These are phyloP conservation scores for Drosophila dives DNA, from an alignment of 2,888 invertebrate genomes.

Conservation along the genomic window DNA sequence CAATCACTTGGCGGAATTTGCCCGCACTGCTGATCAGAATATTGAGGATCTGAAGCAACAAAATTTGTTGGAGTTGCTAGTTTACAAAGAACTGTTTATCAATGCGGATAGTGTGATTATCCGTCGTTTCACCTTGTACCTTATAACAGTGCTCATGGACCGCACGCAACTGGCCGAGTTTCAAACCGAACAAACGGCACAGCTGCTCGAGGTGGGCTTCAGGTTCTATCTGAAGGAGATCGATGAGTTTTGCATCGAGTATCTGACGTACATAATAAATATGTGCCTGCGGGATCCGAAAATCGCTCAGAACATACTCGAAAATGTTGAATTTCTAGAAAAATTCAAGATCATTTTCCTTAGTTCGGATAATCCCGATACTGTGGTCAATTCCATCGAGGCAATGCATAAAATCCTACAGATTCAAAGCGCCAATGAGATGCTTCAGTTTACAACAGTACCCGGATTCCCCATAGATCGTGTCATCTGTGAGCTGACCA, in stretches of 20 bases:
- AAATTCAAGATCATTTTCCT: slow-evolving; percentile 65
- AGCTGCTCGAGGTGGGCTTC: slow-evolving; percentile 56
- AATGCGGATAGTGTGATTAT: slow-evolving; percentile 58
- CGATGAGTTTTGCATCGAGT: slow-evolving; percentile 79
- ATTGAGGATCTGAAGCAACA: slow-evolving; percentile 62
- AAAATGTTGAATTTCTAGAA: slow-evolving; percentile 58
- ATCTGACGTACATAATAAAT: slow-evolving; percentile 74
- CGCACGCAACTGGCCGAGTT: slow-evolving; percentile 65
- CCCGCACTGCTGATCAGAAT: slow-evolving; percentile 68
- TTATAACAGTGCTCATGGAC: slow-evolving; percentile 70
- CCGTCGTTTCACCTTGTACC: slow-evolving; percentile 68
- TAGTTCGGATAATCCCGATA: slow-evolving; percentile 74
- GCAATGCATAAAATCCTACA: slow-evolving; percentile 71
- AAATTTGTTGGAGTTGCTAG: slow-evolving; percentile 61
- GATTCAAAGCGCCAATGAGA: slow-evolving; percentile 57
- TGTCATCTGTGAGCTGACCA: slow-evolving; percentile 76
- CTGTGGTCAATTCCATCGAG: slow-evolving; percentile 72
- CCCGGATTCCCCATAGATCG: slow-evolving; percentile 74
- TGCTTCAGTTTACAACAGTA: slow-evolving; percentile 54
- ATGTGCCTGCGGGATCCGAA: slow-evolving; percentile 77
- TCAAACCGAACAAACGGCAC: slow-evolving; percentile 42
- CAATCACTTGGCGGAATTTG: slow-evolving; percentile 73
- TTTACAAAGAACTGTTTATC: slow-evolving; percentile 67
- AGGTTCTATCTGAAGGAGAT: slow-evolving; percentile 62
- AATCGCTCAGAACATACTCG: slow-evolving; percentile 52